These are phyloP conservation scores for Caradrina kadenii DNA, from an alignment of 2,888 invertebrate genomes.

Conservation along the genomic window DNA sequence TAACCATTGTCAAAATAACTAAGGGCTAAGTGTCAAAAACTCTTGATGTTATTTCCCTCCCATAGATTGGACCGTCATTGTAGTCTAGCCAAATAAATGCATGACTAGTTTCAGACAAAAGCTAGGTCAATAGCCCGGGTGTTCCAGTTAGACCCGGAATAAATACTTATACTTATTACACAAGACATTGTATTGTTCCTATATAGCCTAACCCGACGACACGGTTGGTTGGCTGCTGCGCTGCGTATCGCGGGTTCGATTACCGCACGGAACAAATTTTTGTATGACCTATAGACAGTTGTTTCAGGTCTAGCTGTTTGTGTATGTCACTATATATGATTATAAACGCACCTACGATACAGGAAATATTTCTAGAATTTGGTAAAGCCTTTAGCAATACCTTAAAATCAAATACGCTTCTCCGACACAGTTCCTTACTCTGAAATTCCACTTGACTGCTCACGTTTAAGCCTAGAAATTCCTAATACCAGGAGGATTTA, in stretches of 20 bases:
- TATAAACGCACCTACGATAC: too few species aligned
- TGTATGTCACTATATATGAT: too few species aligned
- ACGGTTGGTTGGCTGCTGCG: too few species aligned
- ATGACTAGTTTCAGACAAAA: slow-evolving; percentile 37
- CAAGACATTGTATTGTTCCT: background rate
- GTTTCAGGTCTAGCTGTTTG: too few species aligned
- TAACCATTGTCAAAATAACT: background rate
- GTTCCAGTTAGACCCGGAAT: slow-evolving; percentile 5
- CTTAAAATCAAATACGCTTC: background rate
- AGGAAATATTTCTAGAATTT: too few species aligned
- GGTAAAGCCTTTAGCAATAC: too few species aligned
- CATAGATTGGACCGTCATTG: background rate
- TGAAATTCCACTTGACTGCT: slow-evolving; percentile 8
- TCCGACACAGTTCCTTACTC: background rate
- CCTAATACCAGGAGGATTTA: slow-evolving; percentile 29
- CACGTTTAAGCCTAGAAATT: slow-evolving; percentile 37
- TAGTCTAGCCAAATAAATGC: slow-evolving; percentile 22
- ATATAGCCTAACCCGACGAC: background rate
- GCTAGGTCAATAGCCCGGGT: slow-evolving; percentile 14
- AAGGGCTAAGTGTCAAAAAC: background rate
- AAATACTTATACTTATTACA: background rate
- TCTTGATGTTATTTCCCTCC: background rate
- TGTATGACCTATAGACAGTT: background rate
- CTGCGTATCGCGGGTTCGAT: too few species aligned
- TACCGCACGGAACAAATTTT: too few species aligned